Evolutionary conservation across 1,140 invertebrate species (phyloP), one percentile per base, ranked within the genome.

Genomic region (Penaeus chinensis): DNA sequence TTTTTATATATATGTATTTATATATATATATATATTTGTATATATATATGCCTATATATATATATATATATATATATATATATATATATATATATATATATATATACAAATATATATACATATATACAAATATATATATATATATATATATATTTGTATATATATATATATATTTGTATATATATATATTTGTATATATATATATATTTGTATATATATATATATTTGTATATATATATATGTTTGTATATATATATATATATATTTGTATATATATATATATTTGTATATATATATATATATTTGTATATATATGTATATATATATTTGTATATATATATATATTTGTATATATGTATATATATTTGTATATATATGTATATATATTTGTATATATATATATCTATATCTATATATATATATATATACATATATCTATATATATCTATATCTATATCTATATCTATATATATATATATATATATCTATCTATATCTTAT

Each of bases 181-280:
- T 32, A 76, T 76, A 76, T 32, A 76, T 27, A 42, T 37, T 11
- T n/a, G n/a, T 13, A 76, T 76, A 27, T 32, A 76, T 76, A 76
- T 32, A 76, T 76, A 76, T 32, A 42, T 76, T 11, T 32, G n/a
- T 76, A 76, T 32, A 76, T 76, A 76, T 76, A 32, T 76, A 76
- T 32, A 76, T 76, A 76, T 32, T 0, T 76, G 13, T 32, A 42
- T 76, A 76, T 32, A 76, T 76, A 76, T 32, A 76, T 76, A 76
- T 37, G 13, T 76, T 0, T 32, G 13, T 76, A 42, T 32, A 76
- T 27, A 76, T 37, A 76, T 76, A 76, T 32, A 76, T 76, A 76
- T 76, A 0, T 32, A 76, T 76, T 0, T 32, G 13, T 27, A 76
- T 32, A 76, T 19, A 76, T 32, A 76, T 76, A 76, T 32, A 0